Conservation (phyloP, 1,140 invertebrate genomes). For the Ceratina australensis region DNA sequence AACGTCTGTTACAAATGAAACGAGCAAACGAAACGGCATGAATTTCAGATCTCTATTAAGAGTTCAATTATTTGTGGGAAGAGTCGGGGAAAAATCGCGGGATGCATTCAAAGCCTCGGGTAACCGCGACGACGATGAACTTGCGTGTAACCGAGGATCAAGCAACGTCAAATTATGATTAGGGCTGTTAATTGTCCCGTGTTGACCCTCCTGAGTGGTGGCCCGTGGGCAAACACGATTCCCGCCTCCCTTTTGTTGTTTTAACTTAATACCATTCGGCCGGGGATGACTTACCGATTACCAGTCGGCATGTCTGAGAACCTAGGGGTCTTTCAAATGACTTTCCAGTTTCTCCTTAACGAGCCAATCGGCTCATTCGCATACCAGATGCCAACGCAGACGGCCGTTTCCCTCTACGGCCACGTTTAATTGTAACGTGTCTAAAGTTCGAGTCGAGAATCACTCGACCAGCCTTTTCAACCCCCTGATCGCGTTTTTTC, state of each 20-base stretch:
- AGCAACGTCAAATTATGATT: conserved; percentile 69
- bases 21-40: not conserved
- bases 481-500: conserved; percentile 20
- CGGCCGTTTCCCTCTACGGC: not conserved
- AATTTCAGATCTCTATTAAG: not conserved
- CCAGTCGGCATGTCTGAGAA: conserved; percentile 54
- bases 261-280: conserved; percentile 62
- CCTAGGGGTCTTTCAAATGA: conserved; percentile 61
- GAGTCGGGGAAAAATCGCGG: not conserved
- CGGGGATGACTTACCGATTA: conserved; percentile 70
- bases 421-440: not conserved
- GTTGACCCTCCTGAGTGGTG: conserved; percentile 71
- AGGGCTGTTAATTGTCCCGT: conserved; percentile 69
- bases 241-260: conserved; percentile 67
- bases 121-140: conserved; percentile 42
- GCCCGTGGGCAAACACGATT: conserved; percentile 64
- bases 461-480: not conserved
- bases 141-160: conserved; percentile 59
- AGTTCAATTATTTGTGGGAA: not conserved
- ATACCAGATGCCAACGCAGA: not conserved
- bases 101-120: not conserved
- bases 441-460: not conserved
- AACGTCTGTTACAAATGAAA: too few relatives aligned
- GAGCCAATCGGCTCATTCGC: conserved; percentile 17
- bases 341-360: conserved; percentile 63